Evolutionary conservation across 2,113 vertebrate genomes (phyloP), one percentile per base, ranked within the genome.

Genomic region (Equus quagga): DNA sequence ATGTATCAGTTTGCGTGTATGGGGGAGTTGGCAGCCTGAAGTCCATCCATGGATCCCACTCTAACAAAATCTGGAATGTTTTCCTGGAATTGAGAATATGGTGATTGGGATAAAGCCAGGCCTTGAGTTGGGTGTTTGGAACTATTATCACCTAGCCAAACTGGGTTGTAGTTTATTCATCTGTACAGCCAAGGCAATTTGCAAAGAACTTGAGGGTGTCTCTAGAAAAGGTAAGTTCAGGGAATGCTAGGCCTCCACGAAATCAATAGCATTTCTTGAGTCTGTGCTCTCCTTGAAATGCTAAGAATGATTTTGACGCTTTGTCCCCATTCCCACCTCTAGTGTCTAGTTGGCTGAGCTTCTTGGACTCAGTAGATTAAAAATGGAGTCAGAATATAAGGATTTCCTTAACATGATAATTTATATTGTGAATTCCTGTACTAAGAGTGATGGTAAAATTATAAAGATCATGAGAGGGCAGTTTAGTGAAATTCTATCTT

Each of bases 401-500:
- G 33, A 19, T 86, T 92, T 73, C 18, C 51, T 80, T 86, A 92
- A 92, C 23, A 44, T 54, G 6, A 54, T 86, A 18, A 84, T 73
- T 94, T 80, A 76, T 91, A 28, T 88, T 93, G n/a, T 91, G 33
- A 96, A 84, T 76, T 96, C 31, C 44, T 95, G 6, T 41, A 76
- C 36, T 91, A 46, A 96, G 23, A 78, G n/a, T 89, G 15, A 21
- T 85, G 88, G 49, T 92, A 94, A 56, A 93, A 73, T 84, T 83
- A 82, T 49, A 94, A 91, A 91, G 51, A 56, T 70, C 67, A 33
- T 24, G 12, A 87, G 49, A 93, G 54, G 36, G 62, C n/a, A 56
- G 81, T 93, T 96, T 78, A 33, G 31, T 93, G 46, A 96, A 93
- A 78, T 94, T 96, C 51, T 95, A 83, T 62, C 89, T 80, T 97